Evolutionary conservation across 2,888 invertebrate genomes (phyloP).

Genomic region (Macroteleia sp.): DNA sequence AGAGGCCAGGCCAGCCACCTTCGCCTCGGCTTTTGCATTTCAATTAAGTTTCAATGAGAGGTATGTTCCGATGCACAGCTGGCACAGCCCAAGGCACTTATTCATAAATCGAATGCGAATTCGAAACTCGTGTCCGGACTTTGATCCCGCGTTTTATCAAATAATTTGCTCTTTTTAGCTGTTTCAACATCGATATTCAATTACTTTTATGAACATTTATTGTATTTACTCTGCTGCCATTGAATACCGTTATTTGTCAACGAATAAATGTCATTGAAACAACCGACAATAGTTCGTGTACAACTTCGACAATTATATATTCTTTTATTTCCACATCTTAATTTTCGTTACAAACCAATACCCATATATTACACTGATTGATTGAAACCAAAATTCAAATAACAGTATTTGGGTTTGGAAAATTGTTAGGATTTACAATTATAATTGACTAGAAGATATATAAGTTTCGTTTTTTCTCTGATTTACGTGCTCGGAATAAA

Average conservation of each 20-base stretch:
- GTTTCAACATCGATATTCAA: constrained; percentile 22
- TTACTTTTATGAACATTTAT: constrained; percentile 8
- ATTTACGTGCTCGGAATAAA: too few species aligned
- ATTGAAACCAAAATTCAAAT: too few species aligned
- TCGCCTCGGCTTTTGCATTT: constrained; percentile 72
- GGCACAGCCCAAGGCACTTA: constrained; percentile 71
- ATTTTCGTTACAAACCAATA: too few species aligned
- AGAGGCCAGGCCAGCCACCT: constrained; percentile 68
- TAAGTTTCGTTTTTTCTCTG: too few species aligned
- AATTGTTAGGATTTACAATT: too few species aligned
- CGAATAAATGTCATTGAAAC: background rate
- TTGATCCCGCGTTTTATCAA: constrained; percentile 36
- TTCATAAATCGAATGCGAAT: constrained; percentile 74
- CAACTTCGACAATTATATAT: too few species aligned
- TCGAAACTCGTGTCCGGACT: constrained; percentile 53
- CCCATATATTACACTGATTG: too few species aligned
- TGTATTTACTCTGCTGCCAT: background rate
- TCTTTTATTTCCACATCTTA: too few species aligned
- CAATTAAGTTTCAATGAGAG: constrained; percentile 79
- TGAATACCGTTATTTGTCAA: background rate
- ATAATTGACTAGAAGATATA: too few species aligned
- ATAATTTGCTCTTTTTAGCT: constrained; percentile 32
- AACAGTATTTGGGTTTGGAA: too few species aligned
- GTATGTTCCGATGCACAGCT: constrained; percentile 70
- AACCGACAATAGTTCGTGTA: too few species aligned